Base-by-base conservation (phyloP, 1,140 invertebrate genomes). In the Bombus difficillimus region DNA sequence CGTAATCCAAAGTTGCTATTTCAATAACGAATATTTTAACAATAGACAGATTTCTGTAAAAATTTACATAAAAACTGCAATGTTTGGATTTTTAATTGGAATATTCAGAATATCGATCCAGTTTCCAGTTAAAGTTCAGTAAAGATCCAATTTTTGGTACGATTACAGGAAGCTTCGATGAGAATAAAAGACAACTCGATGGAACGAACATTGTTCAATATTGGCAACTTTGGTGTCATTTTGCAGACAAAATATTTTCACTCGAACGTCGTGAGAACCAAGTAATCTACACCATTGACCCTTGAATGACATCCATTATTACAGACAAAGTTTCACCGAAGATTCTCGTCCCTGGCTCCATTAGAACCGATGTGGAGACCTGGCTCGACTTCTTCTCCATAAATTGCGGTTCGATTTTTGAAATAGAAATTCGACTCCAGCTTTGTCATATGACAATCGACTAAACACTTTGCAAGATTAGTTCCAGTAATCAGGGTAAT, bases 181-280 rank as follows among this genome's bases (percentile, higher is more conserved):
- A 28, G 28, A n/a, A 34, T 25, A 37, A 28, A 76, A 32, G 47
- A 10, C 8, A 25, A 22, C 12, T 37, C 43, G 73, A 57, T 43
- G 37, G 80, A 39, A 18, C 34, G 37, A 18, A 32, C 72, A 75
- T 83, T 39, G 57, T 66, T 53, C 37, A 6, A 77, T 62, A n/a
- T 59, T 32, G 25, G 18, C 8, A 37, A 84, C 82, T 90, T 86
- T 62, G 66, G 76, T 73, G 78, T 39, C 74, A 75, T 87, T 89
- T 90, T 39, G 78, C 82, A 89, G 86, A 71, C 66, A 59, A 34
- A 84, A 83, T 83, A 81, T 87, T 82, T 78, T 81, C 77, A 82
- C 47, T 84, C 41, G 66, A n/a, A 32, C 57, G 57, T 74, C 79
- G 57, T 81, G 74, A 86, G 71, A 53, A 22, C 47, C 47, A 53